phyloP scores from a whole-genome alignment of 2,888 invertebrate genomes.

The Netelia inedita region DNA sequence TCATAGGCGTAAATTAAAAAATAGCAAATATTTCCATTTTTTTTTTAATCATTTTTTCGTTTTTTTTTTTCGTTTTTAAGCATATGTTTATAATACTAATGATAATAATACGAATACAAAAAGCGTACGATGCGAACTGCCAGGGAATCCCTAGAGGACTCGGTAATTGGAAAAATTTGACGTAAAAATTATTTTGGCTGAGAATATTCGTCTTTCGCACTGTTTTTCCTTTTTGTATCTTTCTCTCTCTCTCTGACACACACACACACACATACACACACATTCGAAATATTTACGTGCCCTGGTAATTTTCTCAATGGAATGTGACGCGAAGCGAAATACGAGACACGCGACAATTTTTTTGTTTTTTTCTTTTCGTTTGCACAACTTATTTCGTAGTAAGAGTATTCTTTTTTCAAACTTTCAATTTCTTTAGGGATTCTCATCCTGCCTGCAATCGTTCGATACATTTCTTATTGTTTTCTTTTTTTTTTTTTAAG shows the following conservation, averaged over 20 bases:
- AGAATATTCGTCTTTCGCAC: slow-evolving; percentile 32
- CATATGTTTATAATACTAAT: slow-evolving; percentile 31
- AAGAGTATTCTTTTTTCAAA: slow-evolving; percentile 10
- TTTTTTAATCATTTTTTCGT: not conserved
- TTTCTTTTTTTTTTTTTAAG: slow-evolving; percentile 7
- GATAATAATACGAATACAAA: slow-evolving; percentile 63
- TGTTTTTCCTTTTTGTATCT: slow-evolving; percentile 13
- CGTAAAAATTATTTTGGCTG: slow-evolving; percentile 58
- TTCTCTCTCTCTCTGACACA: slow-evolving; percentile 13
- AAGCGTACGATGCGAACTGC: slow-evolving; percentile 56
- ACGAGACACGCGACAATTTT: slow-evolving; percentile 15
- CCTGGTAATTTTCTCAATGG: not conserved
- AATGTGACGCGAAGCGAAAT: slow-evolving; percentile 38
- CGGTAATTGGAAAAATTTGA: slow-evolving; percentile 56
- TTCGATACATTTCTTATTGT: slow-evolving; percentile 1
- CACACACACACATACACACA: not conserved
- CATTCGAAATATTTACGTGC: not conserved
- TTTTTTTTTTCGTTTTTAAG: slow-evolving; percentile 34
- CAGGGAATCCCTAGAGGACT: slow-evolving; percentile 49
- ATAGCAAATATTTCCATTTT: slow-evolving; percentile 25
- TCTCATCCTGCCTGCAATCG: slow-evolving; percentile 22
- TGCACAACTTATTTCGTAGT: not conserved
- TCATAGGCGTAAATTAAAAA: slow-evolving; percentile 58
- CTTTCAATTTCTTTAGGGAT: not conserved
- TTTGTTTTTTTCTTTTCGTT: slow-evolving; percentile 20